These are phyloP conservation scores for Chelonia mydas DNA, from an alignment of 2,797 vertebrate genomes.

Conservation along the genomic window DNA sequence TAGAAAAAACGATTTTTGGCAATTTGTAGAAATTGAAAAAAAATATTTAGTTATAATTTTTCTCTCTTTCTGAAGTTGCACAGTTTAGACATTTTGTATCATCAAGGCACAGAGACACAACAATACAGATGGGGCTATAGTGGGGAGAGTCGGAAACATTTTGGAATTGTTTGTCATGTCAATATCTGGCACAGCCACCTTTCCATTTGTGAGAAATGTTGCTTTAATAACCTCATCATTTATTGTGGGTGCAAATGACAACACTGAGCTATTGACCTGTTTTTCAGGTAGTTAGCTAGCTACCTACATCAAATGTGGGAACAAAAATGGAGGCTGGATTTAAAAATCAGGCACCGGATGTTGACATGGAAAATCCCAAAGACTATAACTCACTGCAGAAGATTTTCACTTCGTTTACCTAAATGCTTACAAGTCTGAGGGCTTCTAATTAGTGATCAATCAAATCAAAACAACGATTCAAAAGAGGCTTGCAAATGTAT, in stretches of 20 bases:
- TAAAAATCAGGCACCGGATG: background rate
- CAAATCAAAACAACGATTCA: conserved; percentile 49
- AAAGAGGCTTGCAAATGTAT: conserved; percentile 34
- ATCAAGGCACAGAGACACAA: conserved; percentile 22
- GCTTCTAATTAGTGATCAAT: conserved; percentile 56
- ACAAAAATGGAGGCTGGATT: background rate
- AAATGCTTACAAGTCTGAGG: conserved; percentile 41
- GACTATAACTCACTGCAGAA: background rate
- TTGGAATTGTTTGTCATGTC: background rate
- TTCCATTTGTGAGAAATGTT: conserved; percentile 40
- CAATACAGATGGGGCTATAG: background rate
- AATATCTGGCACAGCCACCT: conserved; percentile 21
- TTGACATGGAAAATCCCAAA: background rate
- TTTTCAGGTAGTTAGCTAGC: background rate
- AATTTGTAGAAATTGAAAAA: background rate
- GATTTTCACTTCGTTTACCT: background rate
- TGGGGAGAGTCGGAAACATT: background rate
- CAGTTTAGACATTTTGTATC: background rate
- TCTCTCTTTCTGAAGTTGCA: background rate
- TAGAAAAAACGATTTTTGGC: background rate
- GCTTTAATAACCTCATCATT: background rate
- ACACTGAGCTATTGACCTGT: conserved; percentile 2
- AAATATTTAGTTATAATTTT: background rate
- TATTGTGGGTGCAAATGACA: background rate
- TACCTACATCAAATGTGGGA: background rate